Conservation (phyloP, 2,113 vertebrate genomes). For the Otolemur garnettii region DNA sequence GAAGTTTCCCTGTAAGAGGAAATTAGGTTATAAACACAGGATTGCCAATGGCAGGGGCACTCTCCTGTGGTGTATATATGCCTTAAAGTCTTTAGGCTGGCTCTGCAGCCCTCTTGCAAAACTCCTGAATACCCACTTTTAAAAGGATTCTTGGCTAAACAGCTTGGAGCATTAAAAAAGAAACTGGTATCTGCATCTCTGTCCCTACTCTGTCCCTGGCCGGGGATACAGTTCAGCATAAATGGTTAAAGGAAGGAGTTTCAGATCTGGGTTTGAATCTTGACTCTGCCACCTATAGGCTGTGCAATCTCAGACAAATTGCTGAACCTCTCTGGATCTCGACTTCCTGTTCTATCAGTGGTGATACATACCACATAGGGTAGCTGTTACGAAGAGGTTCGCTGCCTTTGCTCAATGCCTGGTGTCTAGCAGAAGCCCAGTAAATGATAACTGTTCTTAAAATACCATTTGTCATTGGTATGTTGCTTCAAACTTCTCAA, state of each 20-base stretch:
- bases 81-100: neutral
- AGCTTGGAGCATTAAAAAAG: neutral
- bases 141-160: constrained; percentile 18
- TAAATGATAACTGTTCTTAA: neutral
- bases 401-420: neutral
- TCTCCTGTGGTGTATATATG: neutral
- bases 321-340: neutral
- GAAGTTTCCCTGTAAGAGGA: neutral
- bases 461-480: neutral
- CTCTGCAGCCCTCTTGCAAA: constrained; percentile 19
- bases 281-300: neutral
- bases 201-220: neutral
- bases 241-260: neutral
- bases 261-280: constrained; percentile 8
- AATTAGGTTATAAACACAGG: constrained; percentile 1
- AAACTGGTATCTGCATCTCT: neutral
- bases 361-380: neutral
- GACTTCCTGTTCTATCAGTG: neutral
- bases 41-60: neutral
- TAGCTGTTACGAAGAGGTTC: neutral
- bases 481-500: constrained; percentile 48
- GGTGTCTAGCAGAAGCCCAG: constrained; percentile 23
- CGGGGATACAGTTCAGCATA: neutral
- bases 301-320: neutral
- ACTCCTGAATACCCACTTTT: neutral